A percentile compares a stretch with the other conserved stretches of the same genome.
Evolutionary conservation across 2,888 invertebrate species (phyloP).

Genomic region (Drosophila mercatorum): DNA sequence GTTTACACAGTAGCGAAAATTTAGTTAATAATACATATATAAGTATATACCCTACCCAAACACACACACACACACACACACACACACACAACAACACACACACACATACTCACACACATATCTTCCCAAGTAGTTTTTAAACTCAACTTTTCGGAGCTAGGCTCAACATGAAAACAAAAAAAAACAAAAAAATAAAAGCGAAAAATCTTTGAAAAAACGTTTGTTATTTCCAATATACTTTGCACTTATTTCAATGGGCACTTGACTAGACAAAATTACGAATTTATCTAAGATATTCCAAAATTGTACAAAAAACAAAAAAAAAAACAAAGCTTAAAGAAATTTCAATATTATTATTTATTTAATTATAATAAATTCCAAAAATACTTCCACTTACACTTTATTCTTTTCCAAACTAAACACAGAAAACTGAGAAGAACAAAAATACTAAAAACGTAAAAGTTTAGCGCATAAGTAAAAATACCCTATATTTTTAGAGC

Average conservation of each 20-base stretch:
- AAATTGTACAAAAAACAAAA: conserved; percentile 40
- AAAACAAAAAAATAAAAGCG: neutral
- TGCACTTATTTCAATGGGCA: conserved; percentile 69
- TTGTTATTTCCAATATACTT: conserved; percentile 60
- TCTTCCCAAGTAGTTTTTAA: conserved; percentile 53
- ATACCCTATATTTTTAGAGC: conserved; percentile 71
- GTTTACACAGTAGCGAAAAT: conserved; percentile 31
- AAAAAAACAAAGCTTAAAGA: conserved; percentile 8
- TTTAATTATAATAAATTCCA: conserved; percentile 30
- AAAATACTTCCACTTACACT: conserved; percentile 31
- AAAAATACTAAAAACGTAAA: conserved; percentile 27
- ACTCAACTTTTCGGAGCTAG: conserved; percentile 48
- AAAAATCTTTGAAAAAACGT: conserved; percentile 32
- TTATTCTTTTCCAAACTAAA: conserved; percentile 44
- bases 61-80: conserved; percentile 45
- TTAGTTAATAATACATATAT: conserved; percentile 31
- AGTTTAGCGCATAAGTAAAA: conserved; percentile 59
- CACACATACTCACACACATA: conserved; percentile 61
- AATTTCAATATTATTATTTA: conserved; percentile 11
- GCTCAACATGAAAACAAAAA: conserved; percentile 27
- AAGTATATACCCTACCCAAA: conserved; percentile 13
- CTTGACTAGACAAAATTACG: conserved; percentile 62
- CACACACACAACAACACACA: neutral
- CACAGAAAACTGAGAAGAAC: neutral
- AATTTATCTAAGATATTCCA: conserved; percentile 49